These are phyloP conservation scores for Mallateleia sp. DNA, from an alignment of 2,888 invertebrate genomes.

Conservation along the genomic window DNA sequence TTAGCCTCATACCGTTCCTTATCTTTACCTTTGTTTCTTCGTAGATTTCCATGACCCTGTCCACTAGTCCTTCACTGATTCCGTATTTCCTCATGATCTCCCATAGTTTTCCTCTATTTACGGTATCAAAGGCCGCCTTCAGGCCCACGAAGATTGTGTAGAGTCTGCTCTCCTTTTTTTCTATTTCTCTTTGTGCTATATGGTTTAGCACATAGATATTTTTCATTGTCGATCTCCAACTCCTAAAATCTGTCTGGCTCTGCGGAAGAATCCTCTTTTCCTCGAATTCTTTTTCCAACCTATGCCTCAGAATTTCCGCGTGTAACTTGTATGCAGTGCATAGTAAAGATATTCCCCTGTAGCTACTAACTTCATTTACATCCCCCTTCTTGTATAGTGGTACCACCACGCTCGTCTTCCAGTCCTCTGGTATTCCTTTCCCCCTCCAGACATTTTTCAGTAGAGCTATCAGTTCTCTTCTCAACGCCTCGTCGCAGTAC, in stretches of 20 bases:
- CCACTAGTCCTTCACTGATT: neutral
- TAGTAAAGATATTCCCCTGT: conserved; percentile 75
- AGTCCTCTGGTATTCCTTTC: conserved; percentile 66
- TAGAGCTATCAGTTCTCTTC: neutral
- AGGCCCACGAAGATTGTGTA: too few species aligned
- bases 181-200: too few species aligned
- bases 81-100: neutral
- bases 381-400: conserved; percentile 57
- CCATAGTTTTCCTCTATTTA: neutral
- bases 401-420: conserved; percentile 60
- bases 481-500: neutral
- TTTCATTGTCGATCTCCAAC: too few species aligned
- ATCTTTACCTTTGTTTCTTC: conserved; percentile 59
- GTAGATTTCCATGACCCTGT: conserved; percentile 43
- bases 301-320: conserved; percentile 53
- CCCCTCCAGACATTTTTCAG: conserved; percentile 51
- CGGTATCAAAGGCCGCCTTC: too few species aligned
- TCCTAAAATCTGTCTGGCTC: too few species aligned
- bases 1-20: conserved; percentile 57
- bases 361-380: conserved; percentile 47
- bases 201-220: too few species aligned
- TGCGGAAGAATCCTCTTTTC: too few species aligned
- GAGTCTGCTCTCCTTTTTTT: too few species aligned
- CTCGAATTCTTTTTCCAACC: conserved; percentile 63
- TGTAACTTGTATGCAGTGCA: conserved; percentile 74